Evolutionary conservation across 1,140 invertebrate species (phyloP).

Genomic region (Drosophila eugracilis): DNA sequence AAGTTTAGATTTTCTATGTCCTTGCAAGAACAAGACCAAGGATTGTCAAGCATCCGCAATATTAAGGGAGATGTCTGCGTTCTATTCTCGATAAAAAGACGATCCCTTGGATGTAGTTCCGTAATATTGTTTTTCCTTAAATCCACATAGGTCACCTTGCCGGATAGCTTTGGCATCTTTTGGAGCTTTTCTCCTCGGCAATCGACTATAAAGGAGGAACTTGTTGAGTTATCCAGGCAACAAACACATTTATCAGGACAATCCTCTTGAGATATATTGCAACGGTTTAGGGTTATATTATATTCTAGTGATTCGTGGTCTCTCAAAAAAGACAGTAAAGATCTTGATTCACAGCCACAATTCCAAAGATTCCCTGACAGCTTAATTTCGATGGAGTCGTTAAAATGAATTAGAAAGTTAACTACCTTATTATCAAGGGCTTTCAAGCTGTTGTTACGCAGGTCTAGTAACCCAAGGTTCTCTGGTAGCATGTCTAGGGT

Average conservation of each 20-base stretch:
- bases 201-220: slow-evolving; percentile 13
- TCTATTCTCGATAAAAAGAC: neutral
- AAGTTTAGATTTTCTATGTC: slow-evolving; percentile 10
- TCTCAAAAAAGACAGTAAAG: slow-evolving; percentile 16
- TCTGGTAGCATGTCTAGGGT: neutral
- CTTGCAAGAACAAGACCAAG: slow-evolving; percentile 22
- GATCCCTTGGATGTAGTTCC: neutral
- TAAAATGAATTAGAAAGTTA: neutral
- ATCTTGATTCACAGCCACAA: slow-evolving; percentile 14
- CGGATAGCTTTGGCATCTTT: neutral
- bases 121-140: slow-evolving; percentile 15
- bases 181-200: slow-evolving; percentile 9
- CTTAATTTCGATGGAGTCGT: neutral
- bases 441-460: slow-evolving; percentile 15
- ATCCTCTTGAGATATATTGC: slow-evolving; percentile 12
- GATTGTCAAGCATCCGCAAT: slow-evolving; percentile 8
- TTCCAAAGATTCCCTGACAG: slow-evolving; percentile 18
- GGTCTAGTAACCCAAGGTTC: slow-evolving; percentile 8
- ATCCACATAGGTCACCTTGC: slow-evolving; percentile 6
- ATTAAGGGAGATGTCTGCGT: neutral
- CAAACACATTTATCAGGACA: slow-evolving; percentile 18
- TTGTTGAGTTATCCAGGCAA: slow-evolving; percentile 4
- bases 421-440: slow-evolving; percentile 8
- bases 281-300: neutral
- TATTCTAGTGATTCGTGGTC: slow-evolving; percentile 13